These are phyloP conservation scores for Mastacembelus armatus DNA, from an alignment of 2,797 vertebrate species.

Conservation along the genomic window DNA sequence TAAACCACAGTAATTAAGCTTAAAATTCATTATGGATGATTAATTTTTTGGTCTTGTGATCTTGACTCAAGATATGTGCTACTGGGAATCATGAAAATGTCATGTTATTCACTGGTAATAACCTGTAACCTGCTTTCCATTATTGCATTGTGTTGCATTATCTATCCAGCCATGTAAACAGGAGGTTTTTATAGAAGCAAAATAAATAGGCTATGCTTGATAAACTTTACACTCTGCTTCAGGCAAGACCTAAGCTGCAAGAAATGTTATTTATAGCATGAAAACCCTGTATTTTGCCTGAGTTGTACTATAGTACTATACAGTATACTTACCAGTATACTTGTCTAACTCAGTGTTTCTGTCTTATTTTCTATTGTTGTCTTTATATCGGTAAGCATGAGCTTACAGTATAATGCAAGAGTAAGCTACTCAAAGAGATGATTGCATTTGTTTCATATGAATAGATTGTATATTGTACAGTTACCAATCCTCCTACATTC, in stretches of 20 bases:
- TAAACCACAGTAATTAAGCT: background rate
- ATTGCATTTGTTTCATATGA: background rate
- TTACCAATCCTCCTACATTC: background rate
- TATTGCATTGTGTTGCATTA: slow-evolving; percentile 7
- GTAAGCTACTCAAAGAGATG: background rate
- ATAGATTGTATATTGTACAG: too few relatives aligned
- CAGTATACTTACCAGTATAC: too few relatives aligned
- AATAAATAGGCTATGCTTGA: slow-evolving; percentile 36
- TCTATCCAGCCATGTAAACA: background rate
- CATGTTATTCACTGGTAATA: slow-evolving; percentile 5
- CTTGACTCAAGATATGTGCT: background rate
- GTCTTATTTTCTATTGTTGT: background rate
- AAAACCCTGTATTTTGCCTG: slow-evolving; percentile 10
- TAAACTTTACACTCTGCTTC: slow-evolving; percentile 13
- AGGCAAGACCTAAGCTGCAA: background rate
- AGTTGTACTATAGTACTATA: too few relatives aligned
- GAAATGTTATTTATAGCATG: slow-evolving; percentile 34
- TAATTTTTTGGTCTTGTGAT: background rate
- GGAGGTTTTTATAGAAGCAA: background rate
- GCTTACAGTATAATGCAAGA: too few relatives aligned
- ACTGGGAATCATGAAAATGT: slow-evolving; percentile 2
- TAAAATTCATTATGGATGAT: background rate
- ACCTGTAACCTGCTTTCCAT: slow-evolving; percentile 7
- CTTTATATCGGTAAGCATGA: background rate
- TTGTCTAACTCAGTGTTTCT: background rate